Conservation (phyloP, 2,797 vertebrate genomes). For the Karalla daura region DNA sequence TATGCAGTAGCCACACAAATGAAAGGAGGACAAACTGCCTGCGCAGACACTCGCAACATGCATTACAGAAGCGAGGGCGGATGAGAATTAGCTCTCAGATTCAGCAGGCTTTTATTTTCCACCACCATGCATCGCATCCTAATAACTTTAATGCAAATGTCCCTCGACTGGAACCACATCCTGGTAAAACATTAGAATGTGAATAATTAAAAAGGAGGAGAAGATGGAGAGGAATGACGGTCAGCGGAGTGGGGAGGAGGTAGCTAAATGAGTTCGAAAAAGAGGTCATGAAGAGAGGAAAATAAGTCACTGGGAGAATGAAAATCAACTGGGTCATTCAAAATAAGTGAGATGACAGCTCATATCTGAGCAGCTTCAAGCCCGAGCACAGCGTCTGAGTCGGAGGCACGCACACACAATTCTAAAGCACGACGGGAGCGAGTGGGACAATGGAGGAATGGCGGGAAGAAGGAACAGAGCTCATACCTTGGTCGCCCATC, state of each 20-base stretch:
- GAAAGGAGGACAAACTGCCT: conserved; percentile 23
- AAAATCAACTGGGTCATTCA: conserved; percentile 67
- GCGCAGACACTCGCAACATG: conserved; percentile 61
- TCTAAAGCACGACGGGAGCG: conserved; percentile 56
- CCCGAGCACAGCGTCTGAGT: conserved; percentile 38
- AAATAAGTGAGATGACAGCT: conserved; percentile 75
- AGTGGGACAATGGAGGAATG: conserved; percentile 69
- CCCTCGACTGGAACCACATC: conserved; percentile 27
- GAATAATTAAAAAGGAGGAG: conserved; percentile 53
- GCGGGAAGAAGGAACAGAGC: conserved; percentile 92
- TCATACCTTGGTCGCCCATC: conserved; percentile 99
- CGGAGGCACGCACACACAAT: conserved; percentile 37
- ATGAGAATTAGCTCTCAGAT: conserved; percentile 67
- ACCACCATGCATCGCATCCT: conserved; percentile 49
- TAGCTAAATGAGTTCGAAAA: conserved; percentile 64
- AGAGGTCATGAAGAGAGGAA: conserved; percentile 40
- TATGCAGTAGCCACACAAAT: conserved; percentile 39
- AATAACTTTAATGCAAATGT: conserved; percentile 43
- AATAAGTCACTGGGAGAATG: conserved; percentile 25
- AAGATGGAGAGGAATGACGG: conserved; percentile 29
- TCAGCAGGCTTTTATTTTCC: conserved; percentile 39
- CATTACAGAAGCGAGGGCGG: conserved; percentile 81
- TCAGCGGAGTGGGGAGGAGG: conserved; percentile 31
- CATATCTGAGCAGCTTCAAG: conserved; percentile 68
- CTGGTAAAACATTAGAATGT: conserved; percentile 39